Evolutionary conservation across 2,888 invertebrate genomes (phyloP).

Genomic region (Endomychus coccineus): DNA sequence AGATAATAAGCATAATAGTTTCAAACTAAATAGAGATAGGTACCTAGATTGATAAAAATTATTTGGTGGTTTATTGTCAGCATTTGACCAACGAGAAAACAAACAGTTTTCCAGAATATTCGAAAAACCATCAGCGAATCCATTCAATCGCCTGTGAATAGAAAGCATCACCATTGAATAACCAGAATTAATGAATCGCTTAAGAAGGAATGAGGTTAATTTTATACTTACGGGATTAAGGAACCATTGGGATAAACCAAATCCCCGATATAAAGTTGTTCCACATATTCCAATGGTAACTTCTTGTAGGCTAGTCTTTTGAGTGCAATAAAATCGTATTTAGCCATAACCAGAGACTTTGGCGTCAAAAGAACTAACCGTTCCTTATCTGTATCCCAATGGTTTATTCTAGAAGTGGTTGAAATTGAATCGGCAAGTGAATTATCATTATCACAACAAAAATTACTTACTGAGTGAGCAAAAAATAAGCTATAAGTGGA

Average conservation of each 20-base stretch:
- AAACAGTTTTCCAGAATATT: constrained; percentile 62
- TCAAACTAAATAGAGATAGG: too few species aligned
- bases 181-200: too few species aligned
- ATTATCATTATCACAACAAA: background rate
- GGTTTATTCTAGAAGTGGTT: constrained; percentile 60
- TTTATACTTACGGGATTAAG: constrained; percentile 71
- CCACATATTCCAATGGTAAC: constrained; percentile 59
- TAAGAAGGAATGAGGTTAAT: too few species aligned
- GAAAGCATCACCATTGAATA: background rate
- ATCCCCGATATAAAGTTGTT: constrained; percentile 67
- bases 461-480: constrained; percentile 68
- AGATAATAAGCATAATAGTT: too few species aligned
- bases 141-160: constrained; percentile 56
- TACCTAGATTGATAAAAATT: constrained; percentile 55
- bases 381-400: constrained; percentile 84
- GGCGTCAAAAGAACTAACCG: constrained; percentile 67
- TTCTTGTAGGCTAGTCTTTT: constrained; percentile 64
- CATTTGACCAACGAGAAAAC: constrained; percentile 53
- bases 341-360: constrained; percentile 64
- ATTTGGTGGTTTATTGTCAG: constrained; percentile 39
- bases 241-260: constrained; percentile 75
- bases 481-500: constrained; percentile 65
- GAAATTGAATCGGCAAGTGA: background rate
- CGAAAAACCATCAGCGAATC: constrained; percentile 62
- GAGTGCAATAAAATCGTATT: constrained; percentile 80